A percentile compares a stretch with the other conserved stretches of the same genome.
phyloP scores from a whole-genome alignment of 2,888 invertebrate species.

The Aspidiotus destructor region DNA sequence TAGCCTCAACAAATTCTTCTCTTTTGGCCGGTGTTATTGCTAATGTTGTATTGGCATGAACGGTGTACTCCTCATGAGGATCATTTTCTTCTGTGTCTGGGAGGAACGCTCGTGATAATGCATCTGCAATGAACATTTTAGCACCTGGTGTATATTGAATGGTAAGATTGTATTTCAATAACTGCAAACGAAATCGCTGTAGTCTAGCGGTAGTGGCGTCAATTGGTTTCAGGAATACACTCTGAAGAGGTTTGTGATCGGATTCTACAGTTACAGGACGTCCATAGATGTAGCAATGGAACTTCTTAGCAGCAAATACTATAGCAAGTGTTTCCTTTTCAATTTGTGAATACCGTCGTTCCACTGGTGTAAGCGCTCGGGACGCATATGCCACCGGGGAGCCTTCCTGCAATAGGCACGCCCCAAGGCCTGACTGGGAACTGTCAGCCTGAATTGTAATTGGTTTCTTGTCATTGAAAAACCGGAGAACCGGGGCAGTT shows the following conservation, averaged over 20 bases:
- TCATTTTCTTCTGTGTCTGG: background rate
- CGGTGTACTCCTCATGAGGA: background rate
- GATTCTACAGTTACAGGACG: conserved; percentile 11
- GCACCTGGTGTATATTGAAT: conserved; percentile 22
- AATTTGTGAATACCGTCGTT: conserved; percentile 17
- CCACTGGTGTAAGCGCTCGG: conserved; percentile 12
- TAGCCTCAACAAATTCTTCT: background rate
- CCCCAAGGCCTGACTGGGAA: conserved; percentile 24
- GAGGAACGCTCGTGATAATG: conserved; percentile 10
- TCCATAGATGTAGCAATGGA: conserved; percentile 11
- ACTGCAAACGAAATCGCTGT: conserved; percentile 20
- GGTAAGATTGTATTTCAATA: conserved; percentile 20
- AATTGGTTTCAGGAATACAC: conserved; percentile 10
- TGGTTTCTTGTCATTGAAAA: conserved; percentile 33
- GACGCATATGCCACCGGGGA: conserved; percentile 17
- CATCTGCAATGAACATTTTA: conserved; percentile 16
- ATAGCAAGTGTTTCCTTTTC: conserved; percentile 24
- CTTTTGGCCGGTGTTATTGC: background rate
- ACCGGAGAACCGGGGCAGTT: conserved; percentile 33
- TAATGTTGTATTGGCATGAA: background rate
- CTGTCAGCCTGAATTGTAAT: conserved; percentile 13
- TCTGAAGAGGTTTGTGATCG: conserved; percentile 24
- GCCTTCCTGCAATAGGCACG: conserved; percentile 18
- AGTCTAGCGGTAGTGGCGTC: background rate
- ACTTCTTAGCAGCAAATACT: conserved; percentile 14